phyloP scores from a whole-genome alignment of 2,888 invertebrate genomes.

The Eupithecia tripunctaria region DNA sequence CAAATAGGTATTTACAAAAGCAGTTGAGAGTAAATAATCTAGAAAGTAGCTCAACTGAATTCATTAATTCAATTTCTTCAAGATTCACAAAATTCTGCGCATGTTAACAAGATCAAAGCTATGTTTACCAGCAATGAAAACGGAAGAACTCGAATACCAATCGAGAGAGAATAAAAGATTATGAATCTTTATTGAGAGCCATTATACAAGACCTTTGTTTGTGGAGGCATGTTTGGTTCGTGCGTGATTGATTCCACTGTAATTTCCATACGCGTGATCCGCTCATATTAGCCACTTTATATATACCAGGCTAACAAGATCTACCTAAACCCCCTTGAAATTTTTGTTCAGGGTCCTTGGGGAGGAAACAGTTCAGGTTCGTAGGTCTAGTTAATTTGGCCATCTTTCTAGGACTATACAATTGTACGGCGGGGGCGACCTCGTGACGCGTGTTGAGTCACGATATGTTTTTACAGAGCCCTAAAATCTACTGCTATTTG shows the following conservation, averaged over 20 bases:
- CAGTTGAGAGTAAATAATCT: neutral
- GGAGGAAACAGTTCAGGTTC: slow-evolving; percentile 55
- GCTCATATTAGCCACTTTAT: slow-evolving; percentile 80
- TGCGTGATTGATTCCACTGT: slow-evolving; percentile 83
- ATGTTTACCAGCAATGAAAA: slow-evolving; percentile 29
- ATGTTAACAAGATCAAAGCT: slow-evolving; percentile 23
- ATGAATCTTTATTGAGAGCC: slow-evolving; percentile 66
- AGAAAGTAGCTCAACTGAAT: neutral
- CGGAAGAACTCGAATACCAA: slow-evolving; percentile 45
- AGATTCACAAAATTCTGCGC: neutral
- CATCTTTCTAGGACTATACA: slow-evolving; percentile 73
- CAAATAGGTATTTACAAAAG: too few relatives aligned
- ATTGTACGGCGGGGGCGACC: slow-evolving; percentile 75
- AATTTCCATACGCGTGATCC: slow-evolving; percentile 83
- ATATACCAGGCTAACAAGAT: slow-evolving; percentile 61
- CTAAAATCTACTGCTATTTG: slow-evolving; percentile 66
- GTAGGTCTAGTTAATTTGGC: slow-evolving; percentile 63
- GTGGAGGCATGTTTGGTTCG: slow-evolving; percentile 76
- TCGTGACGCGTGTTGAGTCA: slow-evolving; percentile 82
- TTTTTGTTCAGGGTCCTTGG: slow-evolving; percentile 37
- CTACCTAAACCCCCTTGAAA: slow-evolving; percentile 45
- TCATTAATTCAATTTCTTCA: neutral
- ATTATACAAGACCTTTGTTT: slow-evolving; percentile 74
- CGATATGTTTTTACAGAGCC: slow-evolving; percentile 77
- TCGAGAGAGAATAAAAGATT: slow-evolving; percentile 54